Evolutionary conservation across 2,113 vertebrate species (phyloP).

Genomic region (Hippoglossus stenolepis): DNA sequence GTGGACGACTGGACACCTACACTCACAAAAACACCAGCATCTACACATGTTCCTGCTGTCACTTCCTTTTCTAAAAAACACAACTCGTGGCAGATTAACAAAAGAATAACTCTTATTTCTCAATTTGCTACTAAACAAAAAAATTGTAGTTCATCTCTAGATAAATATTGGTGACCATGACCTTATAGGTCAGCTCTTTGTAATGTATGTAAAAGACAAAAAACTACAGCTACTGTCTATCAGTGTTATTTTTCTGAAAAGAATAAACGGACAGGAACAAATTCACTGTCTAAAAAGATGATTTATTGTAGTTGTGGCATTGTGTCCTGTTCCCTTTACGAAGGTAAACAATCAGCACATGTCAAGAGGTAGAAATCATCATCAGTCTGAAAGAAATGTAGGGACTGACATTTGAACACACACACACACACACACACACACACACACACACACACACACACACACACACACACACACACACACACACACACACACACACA

Average conservation of each 20-base stretch:
- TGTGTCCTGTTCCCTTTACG: slow-evolving; percentile 63
- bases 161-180: too few species aligned
- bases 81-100: too few species aligned
- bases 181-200: too few species aligned
- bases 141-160: too few species aligned
- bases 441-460: background rate
- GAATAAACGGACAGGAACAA: background rate
- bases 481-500: too few species aligned
- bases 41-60: too few species aligned
- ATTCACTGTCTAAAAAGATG: slow-evolving; percentile 63
- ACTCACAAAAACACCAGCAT: background rate
- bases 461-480: too few species aligned
- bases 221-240: too few species aligned
- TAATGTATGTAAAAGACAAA: too few species aligned
- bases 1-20: slow-evolving; percentile 16
- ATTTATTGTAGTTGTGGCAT: slow-evolving; percentile 74
- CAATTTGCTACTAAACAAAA: background rate
- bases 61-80: too few species aligned
- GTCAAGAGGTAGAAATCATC: slow-evolving; percentile 80
- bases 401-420: slow-evolving; percentile 30
- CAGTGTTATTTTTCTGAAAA: background rate
- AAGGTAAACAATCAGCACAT: slow-evolving; percentile 72
- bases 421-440: slow-evolving; percentile 1
- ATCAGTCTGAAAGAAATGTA: slow-evolving; percentile 54
- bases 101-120: too few species aligned